Base-by-base conservation (phyloP, 1,140 invertebrate genomes). In the Elymnias hypermnestra region DNA sequence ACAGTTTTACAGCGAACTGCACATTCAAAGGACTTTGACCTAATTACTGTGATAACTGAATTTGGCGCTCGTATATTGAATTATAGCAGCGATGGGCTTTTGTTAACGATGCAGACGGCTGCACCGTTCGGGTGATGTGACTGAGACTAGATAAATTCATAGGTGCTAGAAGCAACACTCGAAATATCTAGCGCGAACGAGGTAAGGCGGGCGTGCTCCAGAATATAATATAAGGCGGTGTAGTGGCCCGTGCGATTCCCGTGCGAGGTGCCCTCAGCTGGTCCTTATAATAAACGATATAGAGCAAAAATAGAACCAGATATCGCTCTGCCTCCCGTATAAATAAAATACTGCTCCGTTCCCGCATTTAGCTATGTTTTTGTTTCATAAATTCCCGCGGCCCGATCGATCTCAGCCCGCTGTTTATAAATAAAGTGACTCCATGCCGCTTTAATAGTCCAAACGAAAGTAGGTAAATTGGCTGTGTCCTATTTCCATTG, bases 171-270 rank as follows among this genome's bases (percentile, higher is more conserved):
- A 72, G 69, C 63, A 72, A 54, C 71, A 81, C 81, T 82, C 64
- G 68, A 79, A 83, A 83, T 81, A 81, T 78, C 74, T 82, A 59
- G 63, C 69, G 64, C 69, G 75, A 63, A 56, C 60, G 67, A 68
- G 63, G 66, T 61, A 67, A 68, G 76, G 68, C 71, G 71, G 57
- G 55, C 81, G 74, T 83, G 81, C 71, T 77, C 70, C 69, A 84
- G 81, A 83, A 84, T 84, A 84, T 81, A 74, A 84, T 84, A 83
- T 83, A 76, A 84, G 73, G 58, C 72, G 54, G 62, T 67, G 64
- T 66, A 79, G 76, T 73, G 76, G 73, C 57, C 66, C 62, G 69
- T 53, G 64, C 62, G 60, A 72, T 63, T 69, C 63, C 49, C 56
- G 59, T 48, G 60, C 53, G 53, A 33, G 55, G 53, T 54, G 57